Evolutionary conservation across 2,888 invertebrate genomes (phyloP).

Genomic region (Hyalella azteca): DNA sequence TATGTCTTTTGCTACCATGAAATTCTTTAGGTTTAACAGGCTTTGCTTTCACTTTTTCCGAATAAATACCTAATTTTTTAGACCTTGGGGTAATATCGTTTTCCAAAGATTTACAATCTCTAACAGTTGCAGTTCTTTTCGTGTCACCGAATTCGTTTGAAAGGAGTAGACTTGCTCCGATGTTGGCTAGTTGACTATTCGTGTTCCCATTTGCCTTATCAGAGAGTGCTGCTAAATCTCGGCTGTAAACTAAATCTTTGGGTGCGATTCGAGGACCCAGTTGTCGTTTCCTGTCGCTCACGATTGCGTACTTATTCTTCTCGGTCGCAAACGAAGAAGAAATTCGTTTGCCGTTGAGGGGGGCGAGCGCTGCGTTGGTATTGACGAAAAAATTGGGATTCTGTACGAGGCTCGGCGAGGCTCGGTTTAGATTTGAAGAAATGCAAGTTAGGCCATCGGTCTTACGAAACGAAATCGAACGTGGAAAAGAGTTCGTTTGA

Average conservation of each 20-base stretch:
- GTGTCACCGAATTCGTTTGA: too few relatives aligned
- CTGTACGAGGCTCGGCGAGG: slow-evolving; percentile 21
- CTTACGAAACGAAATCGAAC: not conserved
- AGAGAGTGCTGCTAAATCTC: slow-evolving; percentile 16
- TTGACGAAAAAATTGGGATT: slow-evolving; percentile 35
- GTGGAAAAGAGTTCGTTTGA: not conserved
- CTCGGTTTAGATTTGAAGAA: slow-evolving; percentile 23
- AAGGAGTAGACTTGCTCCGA: too few relatives aligned
- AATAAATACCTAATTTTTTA: too few relatives aligned
- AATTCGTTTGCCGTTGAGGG: slow-evolving; percentile 31
- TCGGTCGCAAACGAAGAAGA: slow-evolving; percentile 35
- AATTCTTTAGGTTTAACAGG: too few relatives aligned
- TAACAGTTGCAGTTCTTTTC: too few relatives aligned
- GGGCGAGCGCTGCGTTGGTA: slow-evolving; percentile 9
- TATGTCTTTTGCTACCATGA: too few relatives aligned
- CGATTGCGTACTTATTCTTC: slow-evolving; percentile 25
- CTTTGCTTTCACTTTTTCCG: too few relatives aligned
- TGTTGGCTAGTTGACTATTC: slow-evolving; percentile 9
- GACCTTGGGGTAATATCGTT: too few relatives aligned
- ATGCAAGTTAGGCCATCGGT: slow-evolving; percentile 9
- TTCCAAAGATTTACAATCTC: too few relatives aligned
- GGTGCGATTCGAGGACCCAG: slow-evolving; percentile 1
- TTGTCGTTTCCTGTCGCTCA: slow-evolving; percentile 13
- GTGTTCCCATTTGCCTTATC: slow-evolving; percentile 28
- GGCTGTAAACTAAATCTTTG: slow-evolving; percentile 31